Conservation (phyloP, 37 sponge, comb jelly and placozoan species). For the Halisarca cf. caerulea region DNA sequence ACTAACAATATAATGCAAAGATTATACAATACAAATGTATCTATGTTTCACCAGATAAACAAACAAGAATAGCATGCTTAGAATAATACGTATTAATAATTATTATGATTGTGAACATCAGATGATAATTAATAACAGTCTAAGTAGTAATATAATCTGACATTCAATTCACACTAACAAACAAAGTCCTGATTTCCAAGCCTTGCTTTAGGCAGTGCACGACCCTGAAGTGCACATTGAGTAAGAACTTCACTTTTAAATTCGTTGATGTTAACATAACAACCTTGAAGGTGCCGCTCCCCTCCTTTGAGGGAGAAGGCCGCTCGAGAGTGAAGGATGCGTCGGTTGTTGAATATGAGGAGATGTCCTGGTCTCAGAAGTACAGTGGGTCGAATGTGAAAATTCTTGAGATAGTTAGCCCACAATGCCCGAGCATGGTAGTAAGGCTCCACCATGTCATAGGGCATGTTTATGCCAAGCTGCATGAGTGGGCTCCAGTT, state of each 20-base stretch:
- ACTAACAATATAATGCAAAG: too few relatives aligned
- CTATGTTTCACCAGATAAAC: too few relatives aligned
- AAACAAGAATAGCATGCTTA: too few relatives aligned
- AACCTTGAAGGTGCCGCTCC: neutral
- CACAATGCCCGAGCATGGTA: neutral
- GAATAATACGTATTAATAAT: too few relatives aligned
- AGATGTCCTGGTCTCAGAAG: neutral
- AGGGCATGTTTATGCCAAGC: neutral
- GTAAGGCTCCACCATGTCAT: slow-evolving; percentile 7
- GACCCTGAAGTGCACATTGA: neutral
- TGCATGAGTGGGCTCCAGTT: neutral
- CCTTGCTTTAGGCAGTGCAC: neutral
- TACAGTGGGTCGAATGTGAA: neutral
- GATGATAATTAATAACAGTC: too few relatives aligned
- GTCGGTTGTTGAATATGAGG: neutral
- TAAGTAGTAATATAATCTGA: too few relatives aligned
- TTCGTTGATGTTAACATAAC: neutral
- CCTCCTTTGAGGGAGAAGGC: neutral
- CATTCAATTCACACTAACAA: neutral
- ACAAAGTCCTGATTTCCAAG: neutral
- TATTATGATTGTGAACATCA: too few relatives aligned
- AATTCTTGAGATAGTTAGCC: neutral
- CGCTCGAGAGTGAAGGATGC: neutral
- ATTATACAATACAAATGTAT: too few relatives aligned
- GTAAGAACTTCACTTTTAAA: slow-evolving; percentile 9